Conservation (phyloP, 1,140 invertebrate species). For the Phthorimaea operculella region DNA sequence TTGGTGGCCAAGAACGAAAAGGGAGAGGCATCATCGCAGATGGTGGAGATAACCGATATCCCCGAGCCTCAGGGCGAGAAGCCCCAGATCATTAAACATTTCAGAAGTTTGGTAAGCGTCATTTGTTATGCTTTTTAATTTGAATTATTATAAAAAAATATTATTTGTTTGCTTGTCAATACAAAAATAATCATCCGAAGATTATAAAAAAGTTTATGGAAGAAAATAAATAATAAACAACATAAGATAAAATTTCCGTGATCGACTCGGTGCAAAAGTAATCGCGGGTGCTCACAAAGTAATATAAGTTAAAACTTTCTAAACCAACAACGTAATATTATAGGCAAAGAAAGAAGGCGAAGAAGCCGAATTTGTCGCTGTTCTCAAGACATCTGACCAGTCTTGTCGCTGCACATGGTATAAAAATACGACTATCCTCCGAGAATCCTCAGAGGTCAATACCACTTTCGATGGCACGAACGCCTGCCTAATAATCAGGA, state of each 20-base stretch:
- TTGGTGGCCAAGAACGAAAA: conserved; percentile 93
- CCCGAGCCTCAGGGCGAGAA: conserved; percentile 79
- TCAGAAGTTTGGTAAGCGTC: conserved; percentile 76
- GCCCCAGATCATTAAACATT: conserved; percentile 77
- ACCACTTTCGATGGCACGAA: conserved; percentile 84
- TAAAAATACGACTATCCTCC: conserved; percentile 80
- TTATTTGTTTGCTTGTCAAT: too few relatives aligned
- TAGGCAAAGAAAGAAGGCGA: conserved; percentile 75
- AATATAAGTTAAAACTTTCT: too few relatives aligned
- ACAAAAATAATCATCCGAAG: not conserved
- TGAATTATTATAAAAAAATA: conserved; percentile 34
- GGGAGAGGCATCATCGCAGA: conserved; percentile 90
- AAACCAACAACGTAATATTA: conserved; percentile 3
- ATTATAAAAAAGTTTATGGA: not conserved
- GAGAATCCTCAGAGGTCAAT: conserved; percentile 75
- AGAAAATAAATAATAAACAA: not conserved
- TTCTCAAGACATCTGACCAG: conserved; percentile 78
- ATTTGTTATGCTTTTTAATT: too few relatives aligned
- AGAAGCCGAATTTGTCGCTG: conserved; percentile 80
- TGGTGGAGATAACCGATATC: conserved; percentile 86
- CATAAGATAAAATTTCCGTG: too few relatives aligned
- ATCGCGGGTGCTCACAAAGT: too few relatives aligned
- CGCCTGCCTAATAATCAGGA: conserved; percentile 78
- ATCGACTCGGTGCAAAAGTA: too few relatives aligned
- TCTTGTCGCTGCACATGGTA: conserved; percentile 88